phyloP scores from a whole-genome alignment of 2,888 invertebrate genomes.

The Zygogramma bicolorata region DNA sequence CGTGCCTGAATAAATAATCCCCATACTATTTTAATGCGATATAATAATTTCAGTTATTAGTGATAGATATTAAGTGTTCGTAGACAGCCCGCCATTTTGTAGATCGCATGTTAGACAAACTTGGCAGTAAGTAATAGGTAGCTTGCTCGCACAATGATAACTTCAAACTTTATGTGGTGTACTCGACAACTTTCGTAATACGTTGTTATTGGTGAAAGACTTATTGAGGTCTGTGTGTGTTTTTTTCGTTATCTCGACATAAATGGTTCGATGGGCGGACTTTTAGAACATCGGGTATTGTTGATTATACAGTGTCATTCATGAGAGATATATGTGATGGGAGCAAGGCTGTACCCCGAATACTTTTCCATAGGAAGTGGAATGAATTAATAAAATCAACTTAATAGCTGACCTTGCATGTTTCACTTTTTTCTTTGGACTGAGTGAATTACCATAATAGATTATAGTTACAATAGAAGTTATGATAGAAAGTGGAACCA shows the following conservation, averaged over 20 bases:
- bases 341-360: no score
- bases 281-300: neutral
- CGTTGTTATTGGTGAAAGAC: conserved; percentile 20
- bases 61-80: conserved; percentile 52
- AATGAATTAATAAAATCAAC: no score
- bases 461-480: no score
- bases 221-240: conserved; percentile 1
- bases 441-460: no score
- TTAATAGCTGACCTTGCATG: no score
- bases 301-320: neutral
- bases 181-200: conserved; percentile 41
- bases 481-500: no score
- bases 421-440: no score
- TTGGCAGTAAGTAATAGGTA: conserved; percentile 55
- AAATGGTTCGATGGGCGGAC: neutral
- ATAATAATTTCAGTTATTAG: conserved; percentile 61
- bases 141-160: conserved; percentile 56
- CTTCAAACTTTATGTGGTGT: conserved; percentile 47
- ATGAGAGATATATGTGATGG: no score
- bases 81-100: conserved; percentile 60
- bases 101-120: conserved; percentile 56
- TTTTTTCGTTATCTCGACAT: neutral
- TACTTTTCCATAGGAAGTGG: no score
- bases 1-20: conserved; percentile 60
- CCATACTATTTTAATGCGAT: conserved; percentile 58